phyloP scores from a whole-genome alignment of 2,888 invertebrate genomes.

The Amblyteles armatorius region DNA sequence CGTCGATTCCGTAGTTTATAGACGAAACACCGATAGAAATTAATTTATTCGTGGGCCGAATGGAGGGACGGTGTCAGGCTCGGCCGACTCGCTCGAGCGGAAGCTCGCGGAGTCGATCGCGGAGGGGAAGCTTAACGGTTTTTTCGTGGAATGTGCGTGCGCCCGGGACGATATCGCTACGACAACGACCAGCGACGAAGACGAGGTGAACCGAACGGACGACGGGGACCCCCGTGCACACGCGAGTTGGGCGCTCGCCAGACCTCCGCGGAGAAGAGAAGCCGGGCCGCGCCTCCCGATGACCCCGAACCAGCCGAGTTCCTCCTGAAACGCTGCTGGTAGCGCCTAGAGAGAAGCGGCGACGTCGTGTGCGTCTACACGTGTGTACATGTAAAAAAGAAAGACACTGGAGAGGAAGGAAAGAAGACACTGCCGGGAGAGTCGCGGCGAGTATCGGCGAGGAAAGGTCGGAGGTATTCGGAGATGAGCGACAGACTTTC shows the following conservation, averaged over 20 bases:
- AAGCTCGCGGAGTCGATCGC: constrained; percentile 39
- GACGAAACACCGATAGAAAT: constrained; percentile 34
- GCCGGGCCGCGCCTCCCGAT: constrained; percentile 80
- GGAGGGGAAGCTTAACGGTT: constrained; percentile 83
- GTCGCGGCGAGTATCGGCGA: constrained; percentile 19
- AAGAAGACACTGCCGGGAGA: constrained; percentile 39
- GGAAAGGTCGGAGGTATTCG: constrained; percentile 44
- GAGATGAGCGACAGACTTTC: constrained; percentile 69
- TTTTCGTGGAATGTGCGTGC: constrained; percentile 82
- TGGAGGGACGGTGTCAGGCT: constrained; percentile 3
- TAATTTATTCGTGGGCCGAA: constrained; percentile 56
- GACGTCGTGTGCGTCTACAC: constrained; percentile 14
- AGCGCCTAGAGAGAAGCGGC: constrained; percentile 56
- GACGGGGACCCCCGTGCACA: constrained; percentile 53
- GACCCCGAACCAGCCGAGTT: constrained; percentile 78
- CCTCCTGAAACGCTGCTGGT: constrained; percentile 62
- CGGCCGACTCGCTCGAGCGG: not conserved
- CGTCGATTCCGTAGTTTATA: constrained; percentile 11
- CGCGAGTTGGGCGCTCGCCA: constrained; percentile 82
- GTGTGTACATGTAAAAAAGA: constrained; percentile 38
- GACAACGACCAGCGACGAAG: constrained; percentile 53
- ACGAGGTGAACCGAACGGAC: constrained; percentile 45
- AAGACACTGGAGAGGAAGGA: constrained; percentile 48
- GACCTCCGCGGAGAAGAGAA: constrained; percentile 78
- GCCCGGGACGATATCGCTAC: constrained; percentile 57